Conservation (phyloP, 2,888 invertebrate species). For the Sipha maydis region DNA sequence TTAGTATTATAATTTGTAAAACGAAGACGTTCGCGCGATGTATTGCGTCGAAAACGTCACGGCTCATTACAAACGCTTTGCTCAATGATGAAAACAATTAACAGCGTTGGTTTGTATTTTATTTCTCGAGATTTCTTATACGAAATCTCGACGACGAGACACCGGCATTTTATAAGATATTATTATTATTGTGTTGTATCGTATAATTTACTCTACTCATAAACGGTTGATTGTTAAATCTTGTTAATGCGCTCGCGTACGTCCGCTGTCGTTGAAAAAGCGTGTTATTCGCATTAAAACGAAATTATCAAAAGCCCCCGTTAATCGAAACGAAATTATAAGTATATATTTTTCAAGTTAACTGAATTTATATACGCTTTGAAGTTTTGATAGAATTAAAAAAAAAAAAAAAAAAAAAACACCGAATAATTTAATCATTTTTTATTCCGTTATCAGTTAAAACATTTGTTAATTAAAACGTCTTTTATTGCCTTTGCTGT, state of each 20-base stretch:
- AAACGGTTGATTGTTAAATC: constrained; percentile 21
- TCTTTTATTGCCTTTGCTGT: background rate
- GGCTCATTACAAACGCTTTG: no score
- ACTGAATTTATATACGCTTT: background rate
- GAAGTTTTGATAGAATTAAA: background rate
- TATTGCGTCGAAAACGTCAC: no score
- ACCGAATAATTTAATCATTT: background rate
- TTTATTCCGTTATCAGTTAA: background rate
- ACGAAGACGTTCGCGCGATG: no score
- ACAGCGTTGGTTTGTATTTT: background rate
- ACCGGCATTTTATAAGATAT: background rate
- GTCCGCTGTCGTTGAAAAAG: background rate
- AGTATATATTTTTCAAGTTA: background rate
- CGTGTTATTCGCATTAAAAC: background rate
- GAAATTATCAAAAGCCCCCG: constrained; percentile 7
- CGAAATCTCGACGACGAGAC: background rate
- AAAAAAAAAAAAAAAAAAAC: background rate
- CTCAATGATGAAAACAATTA: background rate
- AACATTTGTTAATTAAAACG: background rate
- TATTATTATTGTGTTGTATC: background rate
- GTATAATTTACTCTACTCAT: background rate
- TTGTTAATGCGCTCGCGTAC: background rate
- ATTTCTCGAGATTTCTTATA: background rate
- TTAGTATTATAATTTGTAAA: no score
- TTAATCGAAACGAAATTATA: background rate